Percentiles rank a stretch among this genome's conserved stretches.
Evolutionary conservation across 2,888 invertebrate genomes (phyloP).

Genomic region (Metallyticus violacea): DNA sequence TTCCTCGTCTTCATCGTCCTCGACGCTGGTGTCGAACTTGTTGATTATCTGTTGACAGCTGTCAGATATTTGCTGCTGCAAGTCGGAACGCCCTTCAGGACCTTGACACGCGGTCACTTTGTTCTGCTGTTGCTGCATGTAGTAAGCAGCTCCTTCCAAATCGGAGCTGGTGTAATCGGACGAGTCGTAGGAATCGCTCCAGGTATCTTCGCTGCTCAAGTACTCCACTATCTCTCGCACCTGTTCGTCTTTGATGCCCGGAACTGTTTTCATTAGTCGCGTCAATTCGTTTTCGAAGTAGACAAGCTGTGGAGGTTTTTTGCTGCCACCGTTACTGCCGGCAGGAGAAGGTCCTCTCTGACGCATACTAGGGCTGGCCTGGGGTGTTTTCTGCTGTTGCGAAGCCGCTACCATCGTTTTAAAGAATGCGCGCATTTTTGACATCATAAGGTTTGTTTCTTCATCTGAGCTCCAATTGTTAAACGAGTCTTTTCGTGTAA

Average conservation of each 20-base stretch:
- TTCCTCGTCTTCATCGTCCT: slow-evolving; percentile 41
- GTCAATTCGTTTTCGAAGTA: slow-evolving; percentile 89
- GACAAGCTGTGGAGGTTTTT: slow-evolving; percentile 78
- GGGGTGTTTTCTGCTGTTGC: slow-evolving; percentile 42
- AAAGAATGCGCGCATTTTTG: slow-evolving; percentile 89
- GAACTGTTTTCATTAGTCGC: slow-evolving; percentile 88
- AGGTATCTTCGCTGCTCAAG: slow-evolving; percentile 86
- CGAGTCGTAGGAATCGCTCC: slow-evolving; percentile 91
- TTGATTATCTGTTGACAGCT: slow-evolving; percentile 85
- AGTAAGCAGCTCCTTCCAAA: slow-evolving; percentile 57
- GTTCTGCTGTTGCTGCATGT: slow-evolving; percentile 12
- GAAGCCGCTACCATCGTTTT: slow-evolving; percentile 80
- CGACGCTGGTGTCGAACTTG: slow-evolving; percentile 64
- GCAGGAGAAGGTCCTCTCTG: slow-evolving; percentile 49
- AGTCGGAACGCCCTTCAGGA: slow-evolving; percentile 49
- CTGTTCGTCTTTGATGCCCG: slow-evolving; percentile 85
- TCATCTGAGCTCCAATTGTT: slow-evolving; percentile 94
- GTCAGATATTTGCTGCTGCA: slow-evolving; percentile 82
- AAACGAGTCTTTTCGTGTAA: slow-evolving; percentile 84
- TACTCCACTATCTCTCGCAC: slow-evolving; percentile 91
- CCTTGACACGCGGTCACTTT: slow-evolving; percentile 49
- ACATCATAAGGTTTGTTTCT: slow-evolving; percentile 93
- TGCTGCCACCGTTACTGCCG: slow-evolving; percentile 40
- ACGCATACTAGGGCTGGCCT: slow-evolving; percentile 49
- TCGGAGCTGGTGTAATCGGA: slow-evolving; percentile 90